Conservation (phyloP, 2,797 vertebrate genomes). For the Thunnus albacares region DNA sequence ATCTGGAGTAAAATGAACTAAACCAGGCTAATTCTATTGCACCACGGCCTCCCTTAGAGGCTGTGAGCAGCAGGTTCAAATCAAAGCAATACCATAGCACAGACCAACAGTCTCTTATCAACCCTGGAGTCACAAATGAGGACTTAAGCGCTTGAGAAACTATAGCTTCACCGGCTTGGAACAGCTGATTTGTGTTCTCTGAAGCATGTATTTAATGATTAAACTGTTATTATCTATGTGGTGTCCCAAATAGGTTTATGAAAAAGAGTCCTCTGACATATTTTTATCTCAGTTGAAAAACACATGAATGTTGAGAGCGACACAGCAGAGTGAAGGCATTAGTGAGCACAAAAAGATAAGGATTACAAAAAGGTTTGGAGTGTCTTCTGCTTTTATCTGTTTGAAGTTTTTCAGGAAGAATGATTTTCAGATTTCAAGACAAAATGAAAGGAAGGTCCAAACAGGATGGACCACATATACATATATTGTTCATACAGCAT, state of each 20-base stretch:
- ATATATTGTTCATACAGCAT: background rate
- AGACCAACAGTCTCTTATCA: slow-evolving; percentile 62
- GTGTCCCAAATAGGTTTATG: slow-evolving; percentile 48
- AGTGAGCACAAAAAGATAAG: slow-evolving; percentile 3
- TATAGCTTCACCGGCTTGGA: slow-evolving; percentile 51
- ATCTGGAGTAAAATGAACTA: slow-evolving; percentile 79
- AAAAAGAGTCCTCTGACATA: slow-evolving; percentile 42
- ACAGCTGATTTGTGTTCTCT: slow-evolving; percentile 60
- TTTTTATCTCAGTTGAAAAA: slow-evolving; percentile 52
- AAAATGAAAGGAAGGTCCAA: background rate
- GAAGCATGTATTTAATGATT: slow-evolving; percentile 65
- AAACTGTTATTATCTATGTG: slow-evolving; percentile 52
- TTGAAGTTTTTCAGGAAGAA: background rate
- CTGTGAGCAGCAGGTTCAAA: slow-evolving; percentile 70
- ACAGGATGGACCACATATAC: background rate
- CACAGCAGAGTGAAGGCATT: slow-evolving; percentile 35
- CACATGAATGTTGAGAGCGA: slow-evolving; percentile 24
- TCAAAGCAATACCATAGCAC: slow-evolving; percentile 72
- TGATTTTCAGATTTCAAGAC: background rate
- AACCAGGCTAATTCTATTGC: slow-evolving; percentile 84
- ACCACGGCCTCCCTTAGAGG: slow-evolving; percentile 69
- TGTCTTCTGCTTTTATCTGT: slow-evolving; percentile 4
- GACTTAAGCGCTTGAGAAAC: slow-evolving; percentile 42
- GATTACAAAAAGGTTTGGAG: background rate
- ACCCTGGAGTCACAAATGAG: slow-evolving; percentile 60